phyloP scores from a whole-genome alignment of 2,888 invertebrate genomes.

The Osmoderma eremita region DNA sequence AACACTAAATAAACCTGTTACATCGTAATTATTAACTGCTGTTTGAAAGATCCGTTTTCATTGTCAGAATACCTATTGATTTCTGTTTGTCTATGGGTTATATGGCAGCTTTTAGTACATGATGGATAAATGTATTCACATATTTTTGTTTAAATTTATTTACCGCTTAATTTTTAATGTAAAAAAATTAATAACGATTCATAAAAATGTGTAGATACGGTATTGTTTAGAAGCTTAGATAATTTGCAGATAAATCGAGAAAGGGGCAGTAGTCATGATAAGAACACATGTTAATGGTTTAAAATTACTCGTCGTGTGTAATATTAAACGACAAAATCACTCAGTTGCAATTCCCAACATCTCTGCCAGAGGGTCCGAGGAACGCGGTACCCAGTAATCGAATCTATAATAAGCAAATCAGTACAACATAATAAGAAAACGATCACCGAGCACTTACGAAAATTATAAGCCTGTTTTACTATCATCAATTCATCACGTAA shows the following conservation, averaged over 20 bases:
- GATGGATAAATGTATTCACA: no score
- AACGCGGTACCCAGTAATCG: constrained; percentile 8
- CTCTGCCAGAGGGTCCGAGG: constrained; percentile 7
- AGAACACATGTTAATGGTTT: constrained; percentile 32
- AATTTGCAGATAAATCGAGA: constrained; percentile 6
- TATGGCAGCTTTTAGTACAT: no score
- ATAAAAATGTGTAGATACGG: neutral
- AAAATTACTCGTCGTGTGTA: constrained; percentile 29
- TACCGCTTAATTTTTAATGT: no score
- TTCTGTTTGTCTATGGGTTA: neutral
- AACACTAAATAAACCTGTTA: constrained; percentile 20
- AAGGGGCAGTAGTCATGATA: constrained; percentile 6
- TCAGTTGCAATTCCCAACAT: constrained; percentile 32
- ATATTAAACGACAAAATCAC: constrained; percentile 34
- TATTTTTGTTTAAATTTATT: no score
- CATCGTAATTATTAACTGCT: constrained; percentile 22
- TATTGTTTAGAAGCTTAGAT: constrained; percentile 6
- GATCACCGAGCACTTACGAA: constrained; percentile 15
- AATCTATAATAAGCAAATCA: constrained; percentile 20
- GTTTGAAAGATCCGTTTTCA: neutral
- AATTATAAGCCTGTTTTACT: constrained; percentile 21
- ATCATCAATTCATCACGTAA: constrained; percentile 8
- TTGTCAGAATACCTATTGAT: neutral
- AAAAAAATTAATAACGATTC: no score
- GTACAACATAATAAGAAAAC: constrained; percentile 16